A percentile compares a stretch with the other conserved stretches of the same genome.
Evolutionary conservation across 2,797 vertebrate species (phyloP).

Genomic region (Threskiornis aethiopicus): DNA sequence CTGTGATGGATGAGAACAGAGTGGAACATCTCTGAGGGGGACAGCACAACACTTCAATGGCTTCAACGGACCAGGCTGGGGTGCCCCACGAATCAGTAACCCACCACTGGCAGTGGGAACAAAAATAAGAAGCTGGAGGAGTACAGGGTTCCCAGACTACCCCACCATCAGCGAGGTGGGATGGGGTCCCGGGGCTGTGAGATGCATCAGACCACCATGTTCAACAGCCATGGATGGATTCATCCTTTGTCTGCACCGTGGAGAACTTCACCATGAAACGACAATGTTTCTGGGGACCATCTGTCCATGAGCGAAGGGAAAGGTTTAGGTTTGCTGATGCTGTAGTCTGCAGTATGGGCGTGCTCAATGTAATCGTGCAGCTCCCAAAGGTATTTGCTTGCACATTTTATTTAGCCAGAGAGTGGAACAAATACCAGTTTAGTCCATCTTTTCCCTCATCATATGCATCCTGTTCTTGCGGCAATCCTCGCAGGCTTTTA

Average conservation of each 20-base stretch:
- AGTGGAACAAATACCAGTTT: neutral
- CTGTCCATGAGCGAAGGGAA: neutral
- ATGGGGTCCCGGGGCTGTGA: neutral
- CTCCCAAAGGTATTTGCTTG: neutral
- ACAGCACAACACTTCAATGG: neutral
- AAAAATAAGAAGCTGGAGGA: neutral
- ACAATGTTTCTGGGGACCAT: neutral
- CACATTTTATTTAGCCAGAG: neutral
- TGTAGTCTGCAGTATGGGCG: no score
- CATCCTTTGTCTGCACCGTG: accelerated
- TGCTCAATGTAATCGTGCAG: neutral
- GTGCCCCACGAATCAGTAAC: neutral
- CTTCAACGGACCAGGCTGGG: neutral
- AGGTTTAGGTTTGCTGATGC: neutral
- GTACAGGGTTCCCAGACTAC: neutral
- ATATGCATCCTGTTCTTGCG: neutral
- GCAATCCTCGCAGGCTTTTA: neutral
- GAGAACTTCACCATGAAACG: neutral
- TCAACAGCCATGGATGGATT: neutral
- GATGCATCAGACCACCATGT: neutral
- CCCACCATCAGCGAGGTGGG: neutral
- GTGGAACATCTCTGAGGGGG: neutral
- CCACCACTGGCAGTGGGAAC: neutral
- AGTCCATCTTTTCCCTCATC: neutral
- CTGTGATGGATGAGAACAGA: neutral